Percentiles rank a stretch among this genome's conserved stretches.
Evolutionary conservation across 2,113 vertebrate genomes (phyloP).

Genomic region (Lamprotornis superbus): DNA sequence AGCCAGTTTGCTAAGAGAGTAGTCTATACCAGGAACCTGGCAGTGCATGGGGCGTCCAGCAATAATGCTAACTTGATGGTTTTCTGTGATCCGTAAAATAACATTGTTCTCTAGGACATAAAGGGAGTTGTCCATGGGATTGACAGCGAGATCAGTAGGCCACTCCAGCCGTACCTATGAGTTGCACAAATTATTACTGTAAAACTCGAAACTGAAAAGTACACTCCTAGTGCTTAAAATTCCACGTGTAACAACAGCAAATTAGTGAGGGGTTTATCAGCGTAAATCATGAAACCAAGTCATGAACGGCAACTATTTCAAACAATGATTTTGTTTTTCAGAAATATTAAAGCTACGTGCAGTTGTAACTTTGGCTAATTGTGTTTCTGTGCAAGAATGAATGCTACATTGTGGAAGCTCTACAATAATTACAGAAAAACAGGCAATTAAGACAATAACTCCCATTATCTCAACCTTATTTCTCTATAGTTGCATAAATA

Average conservation of each 20-base stretch:
- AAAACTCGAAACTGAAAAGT: constrained; percentile 48
- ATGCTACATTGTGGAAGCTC: constrained; percentile 49
- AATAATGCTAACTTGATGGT: constrained; percentile 99
- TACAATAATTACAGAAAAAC: constrained; percentile 64
- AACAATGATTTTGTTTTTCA: constrained; percentile 4
- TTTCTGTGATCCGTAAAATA: constrained; percentile 97
- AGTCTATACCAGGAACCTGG: constrained; percentile 98
- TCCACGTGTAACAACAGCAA: constrained; percentile 61
- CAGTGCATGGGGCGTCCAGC: constrained; percentile 98
- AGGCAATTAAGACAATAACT: constrained; percentile 67
- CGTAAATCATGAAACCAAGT: constrained; percentile 41
- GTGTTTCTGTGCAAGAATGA: constrained; percentile 52
- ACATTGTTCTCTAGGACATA: constrained; percentile 98
- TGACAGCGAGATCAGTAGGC: constrained; percentile 97
- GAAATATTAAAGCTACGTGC: constrained; percentile 53
- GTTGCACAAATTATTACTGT: constrained; percentile 60
- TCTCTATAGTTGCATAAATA: constrained; percentile 41
- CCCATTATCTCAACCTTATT: constrained; percentile 55
- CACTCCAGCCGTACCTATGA: constrained; percentile 95
- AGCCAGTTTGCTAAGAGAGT: constrained; percentile 98
- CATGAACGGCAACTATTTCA: constrained; percentile 50
- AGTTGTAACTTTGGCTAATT: constrained; percentile 43
- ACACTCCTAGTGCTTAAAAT: constrained; percentile 63
- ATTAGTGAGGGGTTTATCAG: constrained; percentile 60
- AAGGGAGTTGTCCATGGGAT: constrained; percentile 98